These are phyloP conservation scores for Oncorhynchus tshawytscha DNA, from an alignment of 2,113 vertebrate genomes.

Conservation along the genomic window DNA sequence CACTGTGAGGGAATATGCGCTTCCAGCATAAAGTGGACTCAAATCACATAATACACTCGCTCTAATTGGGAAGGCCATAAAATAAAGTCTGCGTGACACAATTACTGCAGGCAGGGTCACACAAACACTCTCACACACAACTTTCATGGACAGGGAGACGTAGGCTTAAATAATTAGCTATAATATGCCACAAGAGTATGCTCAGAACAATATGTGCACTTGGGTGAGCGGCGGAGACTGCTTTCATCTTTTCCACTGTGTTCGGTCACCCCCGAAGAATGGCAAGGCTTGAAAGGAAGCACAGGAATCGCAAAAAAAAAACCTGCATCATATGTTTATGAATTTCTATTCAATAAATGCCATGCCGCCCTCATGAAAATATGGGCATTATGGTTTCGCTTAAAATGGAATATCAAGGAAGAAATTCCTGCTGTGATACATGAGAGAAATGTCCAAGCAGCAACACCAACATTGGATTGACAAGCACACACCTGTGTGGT, in stretches of 20 bases:
- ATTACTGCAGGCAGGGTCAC: constrained; percentile 22
- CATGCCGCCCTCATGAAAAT: neutral
- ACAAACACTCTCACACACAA: constrained; percentile 9
- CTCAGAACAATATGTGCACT: constrained; percentile 34
- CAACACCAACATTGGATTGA: neutral
- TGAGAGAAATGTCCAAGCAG: neutral
- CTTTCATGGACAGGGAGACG: constrained; percentile 22
- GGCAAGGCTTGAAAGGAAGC: constrained; percentile 16
- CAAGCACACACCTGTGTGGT: neutral
- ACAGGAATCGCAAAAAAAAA: constrained; percentile 8
- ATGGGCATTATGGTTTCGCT: constrained; percentile 7
- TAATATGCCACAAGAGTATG: constrained; percentile 29
- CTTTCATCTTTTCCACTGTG: constrained; percentile 25
- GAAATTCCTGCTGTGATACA: neutral
- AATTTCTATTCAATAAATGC: constrained; percentile 25
- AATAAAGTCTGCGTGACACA: constrained; percentile 29
- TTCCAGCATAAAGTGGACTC: constrained; percentile 3
- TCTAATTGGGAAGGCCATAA: constrained; percentile 14
- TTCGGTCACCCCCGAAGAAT: constrained; percentile 19
- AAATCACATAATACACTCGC: constrained; percentile 8
- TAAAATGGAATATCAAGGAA: neutral
- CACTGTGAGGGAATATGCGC: neutral
- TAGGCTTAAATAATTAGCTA: constrained; percentile 36
- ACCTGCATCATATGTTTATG: constrained; percentile 25
- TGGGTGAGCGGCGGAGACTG: constrained; percentile 14